Evolutionary conservation across 2,113 vertebrate genomes (phyloP).

Genomic region (Macroglossus sobrinus): DNA sequence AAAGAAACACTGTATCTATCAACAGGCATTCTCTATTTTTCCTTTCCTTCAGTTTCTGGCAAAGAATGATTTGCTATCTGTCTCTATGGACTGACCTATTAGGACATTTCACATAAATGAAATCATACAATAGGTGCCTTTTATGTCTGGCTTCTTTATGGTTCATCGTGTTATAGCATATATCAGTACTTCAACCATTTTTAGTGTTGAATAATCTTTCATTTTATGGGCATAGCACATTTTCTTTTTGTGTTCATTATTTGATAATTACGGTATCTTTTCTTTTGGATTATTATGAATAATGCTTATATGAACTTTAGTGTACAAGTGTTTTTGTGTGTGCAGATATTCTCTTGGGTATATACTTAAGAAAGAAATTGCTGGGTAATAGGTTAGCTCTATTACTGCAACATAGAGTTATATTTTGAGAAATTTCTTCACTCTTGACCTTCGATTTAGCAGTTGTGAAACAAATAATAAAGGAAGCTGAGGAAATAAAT

Average conservation of each 20-base stretch:
- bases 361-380: background rate
- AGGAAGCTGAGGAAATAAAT: background rate
- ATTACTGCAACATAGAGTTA: background rate
- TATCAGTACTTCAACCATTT: background rate
- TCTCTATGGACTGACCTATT: background rate
- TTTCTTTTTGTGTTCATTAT: background rate
- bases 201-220: background rate
- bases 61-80: background rate
- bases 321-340: background rate
- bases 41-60: background rate
- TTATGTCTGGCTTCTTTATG: background rate
- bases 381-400: background rate
- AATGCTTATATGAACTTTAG: background rate
- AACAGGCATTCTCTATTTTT: background rate
- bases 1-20: background rate
- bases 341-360: background rate
- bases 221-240: background rate
- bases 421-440: background rate
- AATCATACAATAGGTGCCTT: background rate
- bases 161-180: background rate
- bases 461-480: background rate
- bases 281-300: background rate
- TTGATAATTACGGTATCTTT: background rate
- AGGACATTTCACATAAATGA: background rate
- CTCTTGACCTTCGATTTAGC: background rate